Evolutionary conservation across 2,113 vertebrate species (phyloP), one percentile per base, ranked within the genome.

Genomic region (Pseudonaja textilis): DNA sequence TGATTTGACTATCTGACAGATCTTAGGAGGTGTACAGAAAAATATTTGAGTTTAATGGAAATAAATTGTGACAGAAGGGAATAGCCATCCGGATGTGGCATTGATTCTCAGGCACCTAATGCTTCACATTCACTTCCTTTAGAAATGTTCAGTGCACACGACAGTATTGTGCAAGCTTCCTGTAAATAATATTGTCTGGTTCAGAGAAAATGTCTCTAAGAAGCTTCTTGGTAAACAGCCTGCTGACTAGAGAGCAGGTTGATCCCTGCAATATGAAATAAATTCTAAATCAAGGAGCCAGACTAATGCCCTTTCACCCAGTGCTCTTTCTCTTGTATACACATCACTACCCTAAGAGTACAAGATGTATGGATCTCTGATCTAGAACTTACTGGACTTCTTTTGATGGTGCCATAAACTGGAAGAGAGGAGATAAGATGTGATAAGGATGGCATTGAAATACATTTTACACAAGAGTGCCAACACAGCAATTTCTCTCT

Each of bases 201-300:
- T 92, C 90, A 90, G 74, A 92, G 87, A 89, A 89, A 61, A 89
- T 5, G 87, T 18, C 5, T 69, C 22, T 61, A 9, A 81, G 74
- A 9, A 81, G 34, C 69, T 14, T 25, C 54, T 45, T 89, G 52
- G 87, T 86, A 86, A 91, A 89, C 90, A 45, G 16, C 39, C n/a
- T 54, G 52, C n/a, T 89, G 90, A 88, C 42, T 39, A 39, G 56
- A n/a, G 55, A 16, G 18, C 26, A 12, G 34, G 47, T 26, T 26
- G 34, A 11, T 50, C 47, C 34, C 69, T 86, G 25, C 29, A 20
- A 42, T 42, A 39, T 57, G 47, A 55, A 89, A 69, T 54, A 34
- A 59, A 52, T 87, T 88, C 59, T 89, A 88, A 92, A 88, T n/a
- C 56, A 89, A 86, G 90, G 16, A 34, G 86, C 57, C 69, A 64